Conservation (phyloP, 2,113 vertebrate genomes). For the Zosterops hypoxanthus region DNA sequence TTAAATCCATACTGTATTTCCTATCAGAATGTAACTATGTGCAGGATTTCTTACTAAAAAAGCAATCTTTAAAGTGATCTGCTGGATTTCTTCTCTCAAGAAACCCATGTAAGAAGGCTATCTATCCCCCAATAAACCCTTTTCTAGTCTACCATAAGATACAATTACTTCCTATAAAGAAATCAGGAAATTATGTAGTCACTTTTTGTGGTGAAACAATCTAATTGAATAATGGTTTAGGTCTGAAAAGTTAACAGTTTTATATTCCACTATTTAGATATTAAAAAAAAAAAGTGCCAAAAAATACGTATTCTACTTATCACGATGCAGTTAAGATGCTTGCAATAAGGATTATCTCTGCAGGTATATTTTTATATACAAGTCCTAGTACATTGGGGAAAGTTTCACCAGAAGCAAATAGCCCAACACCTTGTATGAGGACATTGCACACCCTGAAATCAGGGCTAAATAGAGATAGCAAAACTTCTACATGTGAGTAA, state of each 20-base stretch:
- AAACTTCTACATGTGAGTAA: not conserved
- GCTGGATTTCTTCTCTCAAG: not conserved
- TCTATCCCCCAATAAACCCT: not conserved
- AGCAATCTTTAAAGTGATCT: not conserved
- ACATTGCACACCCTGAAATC: not conserved
- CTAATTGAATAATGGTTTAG: not conserved
- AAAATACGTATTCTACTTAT: not conserved
- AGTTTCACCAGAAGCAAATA: not conserved
- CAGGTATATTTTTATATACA: not conserved
- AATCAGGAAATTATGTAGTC: not conserved
- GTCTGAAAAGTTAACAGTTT: not conserved
- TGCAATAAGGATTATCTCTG: not conserved
- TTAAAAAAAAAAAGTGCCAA: not conserved
- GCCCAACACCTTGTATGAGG: not conserved
- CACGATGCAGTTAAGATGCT: not conserved
- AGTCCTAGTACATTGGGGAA: not conserved
- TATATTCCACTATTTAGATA: not conserved
- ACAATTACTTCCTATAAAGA: not conserved
- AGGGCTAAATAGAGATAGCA: not conserved
- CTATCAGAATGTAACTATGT: not conserved
- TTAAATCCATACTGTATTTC: not conserved
- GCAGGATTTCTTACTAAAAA: not conserved
- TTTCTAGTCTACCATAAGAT: not conserved
- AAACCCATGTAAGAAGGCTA: not conserved
- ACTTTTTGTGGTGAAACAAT: not conserved